These are phyloP conservation scores for Psittacula cyanocephala DNA, from an alignment of 2,113 vertebrate genomes.

Conservation along the genomic window DNA sequence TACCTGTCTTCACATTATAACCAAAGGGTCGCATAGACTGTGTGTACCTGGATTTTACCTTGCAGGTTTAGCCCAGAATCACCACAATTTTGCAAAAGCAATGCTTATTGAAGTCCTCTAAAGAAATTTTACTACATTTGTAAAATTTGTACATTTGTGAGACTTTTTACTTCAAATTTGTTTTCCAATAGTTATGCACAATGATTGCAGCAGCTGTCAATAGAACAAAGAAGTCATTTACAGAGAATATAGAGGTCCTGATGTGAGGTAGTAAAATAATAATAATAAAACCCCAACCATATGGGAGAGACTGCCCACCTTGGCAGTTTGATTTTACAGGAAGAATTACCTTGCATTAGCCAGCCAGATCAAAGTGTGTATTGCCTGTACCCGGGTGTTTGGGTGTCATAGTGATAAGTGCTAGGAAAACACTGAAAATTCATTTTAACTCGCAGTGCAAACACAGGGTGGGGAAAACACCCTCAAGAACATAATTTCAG, in stretches of 20 bases:
- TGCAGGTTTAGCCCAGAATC: not conserved
- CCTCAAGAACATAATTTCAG: not conserved
- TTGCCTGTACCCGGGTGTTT: not conserved
- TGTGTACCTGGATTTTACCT: not conserved
- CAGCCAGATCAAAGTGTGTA: not conserved
- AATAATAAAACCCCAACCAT: not conserved
- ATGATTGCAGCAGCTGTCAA: not conserved
- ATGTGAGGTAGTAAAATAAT: not conserved
- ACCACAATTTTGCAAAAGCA: not conserved
- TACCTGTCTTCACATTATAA: not conserved
- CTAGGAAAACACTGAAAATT: not conserved
- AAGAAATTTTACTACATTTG: not conserved
- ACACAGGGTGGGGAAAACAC: not conserved
- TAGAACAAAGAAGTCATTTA: not conserved
- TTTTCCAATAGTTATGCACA: not conserved
- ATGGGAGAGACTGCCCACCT: not conserved
- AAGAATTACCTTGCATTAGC: not conserved
- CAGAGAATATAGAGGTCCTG: not conserved
- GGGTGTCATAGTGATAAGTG: not conserved
- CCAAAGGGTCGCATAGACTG: not conserved
- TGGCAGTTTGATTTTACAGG: not conserved
- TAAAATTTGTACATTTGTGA: no score
- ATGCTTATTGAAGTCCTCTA: not conserved
- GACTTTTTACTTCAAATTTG: not conserved
- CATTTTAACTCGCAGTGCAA: not conserved